Evolutionary conservation across 1,140 invertebrate genomes (phyloP).

Genomic region (Acarapis woodi): DNA sequence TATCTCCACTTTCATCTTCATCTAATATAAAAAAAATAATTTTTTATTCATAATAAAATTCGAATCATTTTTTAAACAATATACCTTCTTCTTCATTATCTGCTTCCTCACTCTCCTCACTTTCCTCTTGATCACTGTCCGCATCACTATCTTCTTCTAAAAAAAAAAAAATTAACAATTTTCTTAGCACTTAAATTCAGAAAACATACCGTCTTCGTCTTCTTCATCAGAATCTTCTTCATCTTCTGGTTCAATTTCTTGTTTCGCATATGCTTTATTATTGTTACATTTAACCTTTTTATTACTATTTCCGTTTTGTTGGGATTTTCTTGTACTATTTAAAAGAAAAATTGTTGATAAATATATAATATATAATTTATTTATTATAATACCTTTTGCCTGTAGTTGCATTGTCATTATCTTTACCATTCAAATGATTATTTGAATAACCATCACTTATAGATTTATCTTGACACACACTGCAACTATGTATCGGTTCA

Average conservation of each 20-base stretch:
- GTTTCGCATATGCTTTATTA: too few species aligned
- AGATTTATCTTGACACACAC: constrained; percentile 5
- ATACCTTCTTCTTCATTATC: constrained; percentile 1
- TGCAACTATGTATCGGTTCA: constrained; percentile 6
- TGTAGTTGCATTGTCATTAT: too few species aligned
- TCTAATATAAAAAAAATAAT: neutral
- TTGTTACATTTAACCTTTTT: too few species aligned
- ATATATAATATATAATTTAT: too few species aligned
- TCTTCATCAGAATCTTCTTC: constrained; percentile 6
- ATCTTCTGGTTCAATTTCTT: constrained; percentile 3
- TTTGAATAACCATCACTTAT: neutral
- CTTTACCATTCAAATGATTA: constrained; percentile 4
- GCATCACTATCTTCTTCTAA: constrained; percentile 2
- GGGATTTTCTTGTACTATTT: too few species aligned
- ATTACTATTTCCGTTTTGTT: too few species aligned
- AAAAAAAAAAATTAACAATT: neutral
- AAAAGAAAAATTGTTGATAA: too few species aligned
- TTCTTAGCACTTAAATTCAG: neutral
- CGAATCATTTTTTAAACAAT: neutral
- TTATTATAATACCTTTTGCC: too few species aligned
- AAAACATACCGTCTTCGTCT: constrained; percentile 3
- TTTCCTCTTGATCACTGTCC: constrained; percentile 4
- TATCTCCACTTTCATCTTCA: neutral
- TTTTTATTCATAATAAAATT: neutral
- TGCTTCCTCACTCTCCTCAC: neutral